Percentiles rank a stretch among this genome's conserved stretches.
Evolutionary conservation across 2,888 invertebrate genomes (phyloP).

Genomic region (Cybosia mesomella): DNA sequence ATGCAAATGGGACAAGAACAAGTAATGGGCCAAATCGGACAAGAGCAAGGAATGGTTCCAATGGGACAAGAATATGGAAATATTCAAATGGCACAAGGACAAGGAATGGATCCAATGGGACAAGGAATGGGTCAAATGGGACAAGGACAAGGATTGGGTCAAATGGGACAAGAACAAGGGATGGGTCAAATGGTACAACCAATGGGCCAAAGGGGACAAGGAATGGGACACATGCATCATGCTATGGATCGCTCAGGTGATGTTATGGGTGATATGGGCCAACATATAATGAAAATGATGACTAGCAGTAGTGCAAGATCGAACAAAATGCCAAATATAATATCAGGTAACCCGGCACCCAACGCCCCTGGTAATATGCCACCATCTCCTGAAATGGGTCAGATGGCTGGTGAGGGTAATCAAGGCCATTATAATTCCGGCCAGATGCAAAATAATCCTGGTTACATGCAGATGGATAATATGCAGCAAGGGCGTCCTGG

Average conservation of each 20-base stretch:
- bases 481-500: constrained; percentile 40
- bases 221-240: constrained; percentile 16
- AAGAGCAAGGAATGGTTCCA: constrained; percentile 22
- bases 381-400: constrained; percentile 53
- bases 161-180: constrained; percentile 15
- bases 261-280: constrained; percentile 63
- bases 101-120: constrained; percentile 33
- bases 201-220: constrained; percentile 10
- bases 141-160: constrained; percentile 9
- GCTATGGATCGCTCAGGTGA: constrained; percentile 19
- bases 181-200: constrained; percentile 28
- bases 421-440: constrained; percentile 38
- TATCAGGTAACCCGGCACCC: constrained; percentile 9
- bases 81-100: constrained; percentile 24
- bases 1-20: constrained; percentile 18
- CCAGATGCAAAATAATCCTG: constrained; percentile 32
- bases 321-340: constrained; percentile 30
- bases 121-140: constrained; percentile 16
- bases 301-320: constrained; percentile 45
- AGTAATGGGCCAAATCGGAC: constrained; percentile 10
- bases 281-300: constrained; percentile 74
- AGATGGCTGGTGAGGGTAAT: constrained; percentile 26
- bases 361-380: constrained; percentile 53
- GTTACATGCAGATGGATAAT: constrained; percentile 29
- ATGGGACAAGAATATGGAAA: constrained; percentile 26